Conservation (phyloP, 2,797 vertebrate genomes). For the Hybognathus amarus region DNA sequence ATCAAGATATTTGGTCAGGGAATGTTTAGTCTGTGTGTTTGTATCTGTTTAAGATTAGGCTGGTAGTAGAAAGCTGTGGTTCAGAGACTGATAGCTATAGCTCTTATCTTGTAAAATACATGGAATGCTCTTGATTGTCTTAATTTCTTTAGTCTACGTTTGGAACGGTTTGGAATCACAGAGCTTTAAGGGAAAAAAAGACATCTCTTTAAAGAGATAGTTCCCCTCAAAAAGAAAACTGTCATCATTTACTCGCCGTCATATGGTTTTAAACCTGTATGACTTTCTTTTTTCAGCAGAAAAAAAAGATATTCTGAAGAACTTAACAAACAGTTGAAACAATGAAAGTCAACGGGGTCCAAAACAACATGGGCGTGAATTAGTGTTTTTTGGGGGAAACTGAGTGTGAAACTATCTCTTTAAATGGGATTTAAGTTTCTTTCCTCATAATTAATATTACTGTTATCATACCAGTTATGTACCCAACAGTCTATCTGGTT, state of each 20-base stretch:
- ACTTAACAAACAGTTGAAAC: too few species aligned
- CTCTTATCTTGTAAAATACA: slow-evolving; percentile 11
- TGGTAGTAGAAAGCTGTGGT: neutral
- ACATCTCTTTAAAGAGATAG: neutral
- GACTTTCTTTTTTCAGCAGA: neutral
- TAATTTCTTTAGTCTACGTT: neutral
- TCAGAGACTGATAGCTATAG: neutral
- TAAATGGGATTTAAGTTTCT: neutral
- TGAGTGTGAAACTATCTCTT: neutral
- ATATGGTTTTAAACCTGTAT: neutral
- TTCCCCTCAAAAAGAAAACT: neutral
- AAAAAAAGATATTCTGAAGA: neutral
- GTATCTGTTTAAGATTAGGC: slow-evolving; percentile 47
- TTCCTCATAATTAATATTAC: neutral
- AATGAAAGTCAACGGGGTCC: neutral
- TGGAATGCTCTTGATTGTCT: slow-evolving; percentile 6
- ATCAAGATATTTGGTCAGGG: slow-evolving; percentile 55
- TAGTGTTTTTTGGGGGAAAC: neutral
- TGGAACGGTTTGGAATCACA: slow-evolving; percentile 1
- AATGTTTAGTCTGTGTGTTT: slow-evolving; percentile 30
- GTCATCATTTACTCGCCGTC: neutral
- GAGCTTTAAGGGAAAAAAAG: neutral
- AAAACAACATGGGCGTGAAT: neutral
- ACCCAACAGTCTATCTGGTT: neutral
- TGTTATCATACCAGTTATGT: neutral